Percentiles rank a stretch among this genome's conserved stretches.
Evolutionary conservation across 35 echinoderm and acorn worm species (phyloP).

Genomic region (Lytechinus pictus): DNA sequence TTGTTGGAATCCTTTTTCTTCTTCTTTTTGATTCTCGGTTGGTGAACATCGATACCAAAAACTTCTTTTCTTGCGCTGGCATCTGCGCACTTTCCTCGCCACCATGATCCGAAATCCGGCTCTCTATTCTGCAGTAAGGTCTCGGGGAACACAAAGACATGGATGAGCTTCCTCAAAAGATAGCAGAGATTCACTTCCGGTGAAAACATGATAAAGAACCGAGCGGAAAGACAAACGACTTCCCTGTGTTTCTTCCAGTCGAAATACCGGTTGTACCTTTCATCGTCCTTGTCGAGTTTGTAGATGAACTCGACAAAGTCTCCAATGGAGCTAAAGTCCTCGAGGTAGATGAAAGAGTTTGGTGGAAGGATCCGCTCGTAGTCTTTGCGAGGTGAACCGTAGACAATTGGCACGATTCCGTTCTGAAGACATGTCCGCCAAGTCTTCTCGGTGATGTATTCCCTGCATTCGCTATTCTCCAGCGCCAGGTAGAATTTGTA

Average conservation of each 20-base stretch:
- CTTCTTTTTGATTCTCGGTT: background rate
- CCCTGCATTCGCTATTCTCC: constrained; percentile 70
- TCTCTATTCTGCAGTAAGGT: background rate
- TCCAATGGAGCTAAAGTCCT: constrained; percentile 58
- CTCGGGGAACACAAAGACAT: background rate
- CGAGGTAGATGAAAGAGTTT: constrained; percentile 72
- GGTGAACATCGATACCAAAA: background rate
- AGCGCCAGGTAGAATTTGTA: constrained; percentile 78
- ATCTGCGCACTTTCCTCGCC: background rate
- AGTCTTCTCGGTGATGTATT: constrained; percentile 80
- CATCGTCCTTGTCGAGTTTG: constrained; percentile 50
- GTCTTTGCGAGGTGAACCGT: constrained; percentile 50
- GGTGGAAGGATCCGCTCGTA: constrained; percentile 65
- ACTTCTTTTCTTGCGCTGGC: background rate
- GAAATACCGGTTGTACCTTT: constrained; percentile 63
- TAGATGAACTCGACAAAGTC: constrained; percentile 52
- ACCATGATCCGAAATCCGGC: constrained; percentile 35
- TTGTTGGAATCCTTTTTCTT: background rate
- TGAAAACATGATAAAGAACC: background rate
- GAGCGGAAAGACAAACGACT: background rate
- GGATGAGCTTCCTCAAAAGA: background rate
- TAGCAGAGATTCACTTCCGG: constrained; percentile 33
- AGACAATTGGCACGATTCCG: constrained; percentile 67
- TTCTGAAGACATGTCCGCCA: constrained; percentile 53
- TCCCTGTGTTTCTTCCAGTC: constrained; percentile 25